phyloP scores from a whole-genome alignment of 1,140 invertebrate species.

The Ridgeia piscesae region DNA sequence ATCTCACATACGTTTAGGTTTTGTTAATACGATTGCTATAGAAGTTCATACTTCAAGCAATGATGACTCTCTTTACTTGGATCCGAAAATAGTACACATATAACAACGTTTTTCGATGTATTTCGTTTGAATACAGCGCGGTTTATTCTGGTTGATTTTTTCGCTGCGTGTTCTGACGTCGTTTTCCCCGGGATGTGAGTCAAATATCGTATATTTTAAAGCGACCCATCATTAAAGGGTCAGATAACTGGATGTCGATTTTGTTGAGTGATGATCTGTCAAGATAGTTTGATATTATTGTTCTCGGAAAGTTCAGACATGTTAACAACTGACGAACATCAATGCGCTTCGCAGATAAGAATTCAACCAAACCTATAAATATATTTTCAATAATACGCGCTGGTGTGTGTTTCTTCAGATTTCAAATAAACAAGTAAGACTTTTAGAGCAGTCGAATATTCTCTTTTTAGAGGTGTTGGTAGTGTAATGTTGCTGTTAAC shows the following conservation, averaged over 20 bases:
- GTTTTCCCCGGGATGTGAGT: neutral
- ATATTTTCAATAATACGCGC: neutral
- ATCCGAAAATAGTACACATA: neutral
- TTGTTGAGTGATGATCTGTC: neutral
- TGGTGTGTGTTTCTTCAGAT: neutral
- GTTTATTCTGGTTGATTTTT: neutral
- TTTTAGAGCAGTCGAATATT: neutral
- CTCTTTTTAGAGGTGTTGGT: neutral
- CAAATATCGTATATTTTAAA: neutral
- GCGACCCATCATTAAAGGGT: neutral
- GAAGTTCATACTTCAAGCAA: neutral
- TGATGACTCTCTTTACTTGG: neutral
- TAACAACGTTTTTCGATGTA: neutral
- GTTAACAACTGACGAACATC: neutral
- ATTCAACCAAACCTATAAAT: neutral
- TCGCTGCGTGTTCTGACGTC: neutral
- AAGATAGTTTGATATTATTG: neutral
- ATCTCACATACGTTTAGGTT: neutral
- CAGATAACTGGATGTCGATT: neutral
- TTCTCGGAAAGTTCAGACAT: neutral
- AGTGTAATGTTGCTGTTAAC: neutral
- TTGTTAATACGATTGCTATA: neutral
- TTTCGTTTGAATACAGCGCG: neutral
- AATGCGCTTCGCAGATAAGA: neutral
- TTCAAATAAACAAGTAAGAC: neutral